Base-by-base conservation (phyloP, 2,888 invertebrate species). In the Teleiodes luculella region DNA sequence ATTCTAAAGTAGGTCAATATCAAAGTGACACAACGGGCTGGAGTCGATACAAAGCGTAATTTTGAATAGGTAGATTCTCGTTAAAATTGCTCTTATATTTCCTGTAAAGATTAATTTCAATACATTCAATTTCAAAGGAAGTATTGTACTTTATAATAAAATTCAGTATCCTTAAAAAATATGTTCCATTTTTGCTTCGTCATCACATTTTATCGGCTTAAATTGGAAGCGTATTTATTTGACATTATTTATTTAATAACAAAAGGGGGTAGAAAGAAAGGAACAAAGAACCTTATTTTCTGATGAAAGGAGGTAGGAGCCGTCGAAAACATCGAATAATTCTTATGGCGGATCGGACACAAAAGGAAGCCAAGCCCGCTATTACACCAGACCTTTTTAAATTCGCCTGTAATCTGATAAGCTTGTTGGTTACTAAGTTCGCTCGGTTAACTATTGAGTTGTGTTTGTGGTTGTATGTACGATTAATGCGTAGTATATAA, bases 261-360 rank as follows among this genome's bases (percentile, higher is more conserved):
- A 74, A 78, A 70, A 70, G 72, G 65, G 61, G 68, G 61, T 66
- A 66, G 70, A 66, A 64, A 64, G 62, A 64, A 61, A 63, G 52
- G 69, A 70, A 73, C 67, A 70, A 72, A 74, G 70, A 72, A 66
- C 69, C 67, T 72, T 72, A 76, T 75, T 76, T 72, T 62, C 61
- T 57, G 55, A 54, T 67, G 71, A 70, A 78, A 75, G 69, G 61
- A 68, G 72, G 68, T 59, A 61, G 59, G 61, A 74, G 64, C 69
- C 66, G 74, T 72, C 72, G 72, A 75, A 78, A 77, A 77, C 74
- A 74, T 74, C 68, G 72, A 78, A 78, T 81, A 81, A 78, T 80
- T 72, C 76, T 72, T 75, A 79, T 66, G 59, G 67, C 63, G 65
- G 68, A 73, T 72, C 71, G 69, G 70, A 70, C 72, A 74, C 78